Evolutionary conservation across 2,888 invertebrate species (phyloP).

Genomic region (Polylopha cassiicola): DNA sequence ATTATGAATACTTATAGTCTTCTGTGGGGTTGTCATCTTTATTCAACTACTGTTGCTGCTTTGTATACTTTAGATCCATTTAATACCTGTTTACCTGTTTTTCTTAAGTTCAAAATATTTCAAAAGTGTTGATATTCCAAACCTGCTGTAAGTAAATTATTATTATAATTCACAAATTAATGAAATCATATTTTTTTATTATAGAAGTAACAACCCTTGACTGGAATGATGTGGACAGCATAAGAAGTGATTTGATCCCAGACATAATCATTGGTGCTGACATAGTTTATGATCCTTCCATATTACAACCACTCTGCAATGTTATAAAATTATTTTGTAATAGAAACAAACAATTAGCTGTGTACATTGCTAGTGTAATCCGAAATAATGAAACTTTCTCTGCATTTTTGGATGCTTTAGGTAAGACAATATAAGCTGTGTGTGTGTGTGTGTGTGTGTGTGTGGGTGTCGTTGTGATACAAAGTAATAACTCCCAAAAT

Average conservation of each 20-base stretch:
- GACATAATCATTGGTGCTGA: constrained; percentile 65
- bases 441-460: too few relatives aligned
- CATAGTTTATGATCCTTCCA: constrained; percentile 64
- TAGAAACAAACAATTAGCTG: constrained; percentile 45
- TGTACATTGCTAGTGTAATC: constrained; percentile 64
- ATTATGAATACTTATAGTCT: too few relatives aligned
- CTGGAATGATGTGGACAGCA: constrained; percentile 47
- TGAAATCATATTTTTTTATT: constrained; percentile 25
- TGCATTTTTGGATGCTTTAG: constrained; percentile 73
- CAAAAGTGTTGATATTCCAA: too few relatives aligned
- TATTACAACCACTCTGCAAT: constrained; percentile 50
- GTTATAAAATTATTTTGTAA: constrained; percentile 42
- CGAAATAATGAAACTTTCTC: constrained; percentile 80
- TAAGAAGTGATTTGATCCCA: constrained; percentile 39
- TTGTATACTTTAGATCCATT: too few relatives aligned
- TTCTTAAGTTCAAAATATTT: too few relatives aligned
- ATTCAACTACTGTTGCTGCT: too few relatives aligned
- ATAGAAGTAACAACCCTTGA: constrained; percentile 52
- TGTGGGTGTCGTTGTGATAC: too few relatives aligned
- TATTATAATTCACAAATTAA: not conserved
- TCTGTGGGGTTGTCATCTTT: too few relatives aligned
- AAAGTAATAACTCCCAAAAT: too few relatives aligned
- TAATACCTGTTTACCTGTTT: too few relatives aligned
- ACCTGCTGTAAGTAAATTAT: too few relatives aligned
- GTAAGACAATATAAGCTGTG: constrained; percentile 58